Percentiles rank a stretch among this genome's conserved stretches.
Conservation (phyloP, 1,140 invertebrate species). For the Maniola jurtina region DNA sequence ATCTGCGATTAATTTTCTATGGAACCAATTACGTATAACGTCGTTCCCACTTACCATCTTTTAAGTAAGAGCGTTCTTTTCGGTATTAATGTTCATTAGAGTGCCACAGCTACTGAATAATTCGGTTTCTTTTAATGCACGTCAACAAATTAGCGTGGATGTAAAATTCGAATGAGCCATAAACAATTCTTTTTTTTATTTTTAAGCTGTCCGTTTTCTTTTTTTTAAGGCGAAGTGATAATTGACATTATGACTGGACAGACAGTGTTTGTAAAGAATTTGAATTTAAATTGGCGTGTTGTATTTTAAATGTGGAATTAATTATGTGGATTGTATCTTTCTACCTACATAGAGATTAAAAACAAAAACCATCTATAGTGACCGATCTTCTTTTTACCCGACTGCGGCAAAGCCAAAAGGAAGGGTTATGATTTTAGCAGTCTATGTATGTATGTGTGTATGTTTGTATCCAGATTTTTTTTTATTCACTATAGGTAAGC, state of each 20-base stretch:
- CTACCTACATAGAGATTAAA: too few species aligned
- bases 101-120: constrained; percentile 70
- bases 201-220: constrained; percentile 43
- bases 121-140: constrained; percentile 67
- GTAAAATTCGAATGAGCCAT: constrained; percentile 72
- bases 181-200: constrained; percentile 61
- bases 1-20: background rate
- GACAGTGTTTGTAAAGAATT: constrained; percentile 50
- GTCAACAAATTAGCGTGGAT: constrained; percentile 74
- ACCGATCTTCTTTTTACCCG: too few species aligned
- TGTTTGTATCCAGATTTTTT: too few species aligned
- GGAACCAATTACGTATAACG: background rate
- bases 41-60: constrained; percentile 17
- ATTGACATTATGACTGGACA: constrained; percentile 69
- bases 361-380: too few species aligned
- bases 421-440: too few species aligned
- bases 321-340: too few species aligned
- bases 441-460: too few species aligned
- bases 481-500: too few species aligned
- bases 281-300: constrained; percentile 58
- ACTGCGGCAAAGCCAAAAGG: too few species aligned
- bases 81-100: constrained; percentile 69
- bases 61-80: constrained; percentile 49
- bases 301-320: constrained; percentile 41
- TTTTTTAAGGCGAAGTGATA: constrained; percentile 71